These are phyloP conservation scores for Andrena hattorfiana DNA, from an alignment of 2,888 invertebrate species.

Conservation along the genomic window DNA sequence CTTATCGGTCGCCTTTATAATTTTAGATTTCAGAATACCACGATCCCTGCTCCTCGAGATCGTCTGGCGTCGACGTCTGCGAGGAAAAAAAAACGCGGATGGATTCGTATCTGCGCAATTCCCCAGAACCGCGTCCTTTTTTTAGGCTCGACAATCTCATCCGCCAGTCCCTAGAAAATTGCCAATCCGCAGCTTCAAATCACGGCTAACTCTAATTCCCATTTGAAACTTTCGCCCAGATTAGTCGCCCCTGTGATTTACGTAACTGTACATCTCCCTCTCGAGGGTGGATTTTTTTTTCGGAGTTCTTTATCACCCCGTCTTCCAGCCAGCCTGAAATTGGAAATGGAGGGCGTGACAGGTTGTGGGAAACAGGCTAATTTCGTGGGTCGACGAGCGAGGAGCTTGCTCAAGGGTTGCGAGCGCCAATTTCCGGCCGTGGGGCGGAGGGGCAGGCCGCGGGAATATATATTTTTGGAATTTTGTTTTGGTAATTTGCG, in stretches of 20 bases:
- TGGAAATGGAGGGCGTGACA: constrained; percentile 57
- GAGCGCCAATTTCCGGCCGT: constrained; percentile 67
- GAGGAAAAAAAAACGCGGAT: background rate
- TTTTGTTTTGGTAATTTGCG: constrained; percentile 72
- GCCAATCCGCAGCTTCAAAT: no score
- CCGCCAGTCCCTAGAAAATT: background rate
- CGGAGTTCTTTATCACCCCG: constrained; percentile 19
- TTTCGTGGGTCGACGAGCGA: constrained; percentile 41
- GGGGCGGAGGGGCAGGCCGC: background rate
- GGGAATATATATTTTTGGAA: constrained; percentile 45
- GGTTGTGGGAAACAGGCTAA: constrained; percentile 74
- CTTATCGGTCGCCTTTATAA: constrained; percentile 76
- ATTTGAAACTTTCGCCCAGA: background rate
- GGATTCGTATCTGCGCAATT: background rate
- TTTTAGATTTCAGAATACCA: constrained; percentile 80
- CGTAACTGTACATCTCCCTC: background rate
- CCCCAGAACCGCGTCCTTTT: background rate
- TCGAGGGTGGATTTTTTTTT: background rate
- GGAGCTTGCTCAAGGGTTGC: constrained; percentile 69
- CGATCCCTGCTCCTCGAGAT: constrained; percentile 67
- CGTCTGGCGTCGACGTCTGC: constrained; percentile 54
- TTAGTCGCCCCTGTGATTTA: constrained; percentile 10
- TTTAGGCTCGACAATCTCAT: background rate
- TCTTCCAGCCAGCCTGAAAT: constrained; percentile 31
- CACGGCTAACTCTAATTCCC: background rate